These are phyloP conservation scores for Apocheima hispidaria DNA, from an alignment of 2,888 invertebrate species.

Conservation along the genomic window DNA sequence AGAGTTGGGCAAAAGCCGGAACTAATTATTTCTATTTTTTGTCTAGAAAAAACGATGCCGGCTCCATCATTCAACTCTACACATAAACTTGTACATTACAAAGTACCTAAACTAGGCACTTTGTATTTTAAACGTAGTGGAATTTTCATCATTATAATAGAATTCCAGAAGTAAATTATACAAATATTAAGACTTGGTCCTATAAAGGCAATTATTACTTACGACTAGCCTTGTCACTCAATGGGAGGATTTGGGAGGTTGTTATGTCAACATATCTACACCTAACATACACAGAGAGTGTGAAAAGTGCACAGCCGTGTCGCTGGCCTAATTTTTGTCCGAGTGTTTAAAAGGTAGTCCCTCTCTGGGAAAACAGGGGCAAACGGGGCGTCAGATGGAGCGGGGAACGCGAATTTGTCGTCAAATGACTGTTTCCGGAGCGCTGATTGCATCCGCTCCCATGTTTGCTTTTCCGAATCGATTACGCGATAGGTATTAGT, in stretches of 20 bases:
- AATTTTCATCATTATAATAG: background rate
- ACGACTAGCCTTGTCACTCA: no score
- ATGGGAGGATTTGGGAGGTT: no score
- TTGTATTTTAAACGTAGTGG: background rate
- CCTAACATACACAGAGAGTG: background rate
- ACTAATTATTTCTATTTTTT: background rate
- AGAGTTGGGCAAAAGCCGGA: background rate
- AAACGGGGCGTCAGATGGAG: constrained; percentile 46
- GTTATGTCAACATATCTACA: background rate
- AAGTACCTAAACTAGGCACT: background rate
- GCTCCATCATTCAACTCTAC: background rate
- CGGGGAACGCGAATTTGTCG: constrained; percentile 65
- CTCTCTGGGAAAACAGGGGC: constrained; percentile 28
- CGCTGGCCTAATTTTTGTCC: constrained; percentile 18
- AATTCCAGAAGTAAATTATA: background rate
- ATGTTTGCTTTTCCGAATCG: constrained; percentile 55
- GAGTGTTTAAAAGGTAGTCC: constrained; percentile 10
- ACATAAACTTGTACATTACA: background rate
- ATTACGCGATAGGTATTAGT: constrained; percentile 46
- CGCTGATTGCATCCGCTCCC: constrained; percentile 69
- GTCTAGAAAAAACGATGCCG: background rate
- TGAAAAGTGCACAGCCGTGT: constrained; percentile 10
- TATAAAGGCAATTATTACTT: background rate
- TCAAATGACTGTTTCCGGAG: constrained; percentile 73
- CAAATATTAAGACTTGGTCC: background rate